Percentiles rank a stretch among this genome's conserved stretches.
These are phyloP conservation scores for Chrysotoxum bicinctum DNA, from an alignment of 2,888 invertebrate species.

Conservation along the genomic window DNA sequence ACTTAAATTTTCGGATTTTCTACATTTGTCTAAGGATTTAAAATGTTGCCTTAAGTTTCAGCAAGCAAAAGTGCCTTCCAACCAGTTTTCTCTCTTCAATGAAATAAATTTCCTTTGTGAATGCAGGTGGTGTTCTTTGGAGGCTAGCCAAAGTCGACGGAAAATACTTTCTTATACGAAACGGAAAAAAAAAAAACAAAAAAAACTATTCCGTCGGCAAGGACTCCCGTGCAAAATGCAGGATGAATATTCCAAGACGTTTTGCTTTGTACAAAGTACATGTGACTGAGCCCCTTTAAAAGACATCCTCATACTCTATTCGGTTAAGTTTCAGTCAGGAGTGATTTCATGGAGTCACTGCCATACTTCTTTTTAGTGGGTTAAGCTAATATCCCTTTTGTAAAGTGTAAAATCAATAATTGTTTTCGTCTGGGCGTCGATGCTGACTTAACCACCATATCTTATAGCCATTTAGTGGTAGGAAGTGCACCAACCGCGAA, in stretches of 20 bases:
- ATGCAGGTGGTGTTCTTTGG: conserved; percentile 65
- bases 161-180: not conserved
- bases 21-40: not conserved
- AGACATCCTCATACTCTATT: not conserved
- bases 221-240: not conserved
- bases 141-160: conserved; percentile 64
- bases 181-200: conserved; percentile 7
- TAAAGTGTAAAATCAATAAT: conserved; percentile 57
- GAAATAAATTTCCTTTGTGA: conserved; percentile 69
- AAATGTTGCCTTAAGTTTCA: not conserved
- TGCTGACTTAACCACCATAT: conserved; percentile 17
- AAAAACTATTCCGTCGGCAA: not conserved
- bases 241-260: conserved; percentile 65
- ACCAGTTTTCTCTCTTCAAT: conserved; percentile 16
- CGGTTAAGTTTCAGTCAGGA: not conserved
- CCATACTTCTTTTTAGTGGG: not conserved
- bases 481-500: conserved; percentile 14
- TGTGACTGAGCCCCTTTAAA: conserved; percentile 13
- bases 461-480: conserved; percentile 33
- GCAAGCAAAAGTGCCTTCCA: not conserved
- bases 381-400: conserved; percentile 42
- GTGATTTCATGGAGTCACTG: conserved; percentile 4
- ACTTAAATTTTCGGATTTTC: not conserved
- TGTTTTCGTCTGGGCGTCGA: conserved; percentile 49
- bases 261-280: conserved; percentile 16